Evolutionary conservation across 2,888 invertebrate species (phyloP).

Genomic region (Nomada ruficornis): DNA sequence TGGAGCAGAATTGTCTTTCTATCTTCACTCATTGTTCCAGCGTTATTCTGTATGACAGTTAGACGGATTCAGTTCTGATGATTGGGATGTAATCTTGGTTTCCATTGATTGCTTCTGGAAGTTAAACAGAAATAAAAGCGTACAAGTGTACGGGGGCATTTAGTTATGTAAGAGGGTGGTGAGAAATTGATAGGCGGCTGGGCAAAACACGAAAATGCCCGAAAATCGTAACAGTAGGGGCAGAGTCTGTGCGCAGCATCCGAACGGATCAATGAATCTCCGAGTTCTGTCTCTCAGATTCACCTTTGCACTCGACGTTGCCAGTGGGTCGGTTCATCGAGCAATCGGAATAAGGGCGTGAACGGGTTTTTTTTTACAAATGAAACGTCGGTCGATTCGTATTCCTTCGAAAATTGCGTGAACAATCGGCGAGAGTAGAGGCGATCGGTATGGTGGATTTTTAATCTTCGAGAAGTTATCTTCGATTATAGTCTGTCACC

Average conservation of each 20-base stretch:
- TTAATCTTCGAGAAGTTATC: conserved; percentile 6
- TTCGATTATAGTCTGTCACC: not conserved
- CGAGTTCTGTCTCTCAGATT: conserved; percentile 61
- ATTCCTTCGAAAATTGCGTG: conserved; percentile 1
- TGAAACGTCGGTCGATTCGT: not conserved
- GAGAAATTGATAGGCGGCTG: conserved; percentile 3
- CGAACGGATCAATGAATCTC: conserved; percentile 78
- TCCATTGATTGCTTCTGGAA: not conserved
- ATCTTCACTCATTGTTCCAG: not conserved
- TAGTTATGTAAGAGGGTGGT: not conserved
- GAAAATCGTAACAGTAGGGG: conserved; percentile 59
- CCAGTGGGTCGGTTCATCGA: conserved; percentile 52
- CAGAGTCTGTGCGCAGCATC: conserved; percentile 77
- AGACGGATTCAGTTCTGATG: not conserved
- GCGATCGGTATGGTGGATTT: conserved; percentile 41
- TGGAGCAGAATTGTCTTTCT: not conserved
- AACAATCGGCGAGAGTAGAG: conserved; percentile 21
- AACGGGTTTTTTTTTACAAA: conserved; percentile 20
- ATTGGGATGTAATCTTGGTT: not conserved
- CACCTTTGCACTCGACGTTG: conserved; percentile 55
- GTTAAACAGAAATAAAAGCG: not conserved
- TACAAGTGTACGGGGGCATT: not conserved
- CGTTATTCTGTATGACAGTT: not conserved
- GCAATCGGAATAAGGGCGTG: conserved; percentile 47
- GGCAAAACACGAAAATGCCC: conserved; percentile 40